Evolutionary conservation across 2,113 vertebrate genomes (phyloP).

Genomic region (Caloenas nicobarica): DNA sequence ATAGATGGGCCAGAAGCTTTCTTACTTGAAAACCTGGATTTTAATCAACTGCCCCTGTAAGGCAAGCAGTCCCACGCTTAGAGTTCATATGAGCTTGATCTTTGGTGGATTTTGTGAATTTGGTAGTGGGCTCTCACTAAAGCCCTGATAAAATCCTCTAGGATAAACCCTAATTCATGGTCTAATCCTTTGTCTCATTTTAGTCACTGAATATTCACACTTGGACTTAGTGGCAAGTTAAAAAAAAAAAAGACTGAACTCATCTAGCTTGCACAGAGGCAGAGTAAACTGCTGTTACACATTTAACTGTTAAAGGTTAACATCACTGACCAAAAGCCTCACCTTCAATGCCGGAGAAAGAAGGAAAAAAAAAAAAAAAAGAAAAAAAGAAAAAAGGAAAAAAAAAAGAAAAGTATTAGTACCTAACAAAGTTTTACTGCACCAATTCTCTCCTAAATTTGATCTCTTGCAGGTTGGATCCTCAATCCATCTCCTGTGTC

Average conservation of each 20-base stretch:
- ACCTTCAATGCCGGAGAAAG: not conserved
- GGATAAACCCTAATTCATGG: not conserved
- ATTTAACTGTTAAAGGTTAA: not conserved
- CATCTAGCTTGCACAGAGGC: not conserved
- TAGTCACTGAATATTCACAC: not conserved
- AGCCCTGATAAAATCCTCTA: not conserved
- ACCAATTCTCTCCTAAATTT: not conserved
- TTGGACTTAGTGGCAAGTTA: not conserved
- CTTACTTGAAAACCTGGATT: not conserved
- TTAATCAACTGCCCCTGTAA: not conserved
- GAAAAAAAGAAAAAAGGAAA: too few species aligned
- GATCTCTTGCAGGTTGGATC: not conserved
- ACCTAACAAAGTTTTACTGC: not conserved
- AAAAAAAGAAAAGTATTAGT: not conserved
- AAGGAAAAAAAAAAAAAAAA: not conserved
- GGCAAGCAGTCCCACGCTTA: not conserved
- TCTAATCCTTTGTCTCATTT: not conserved
- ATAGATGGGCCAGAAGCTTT: not conserved
- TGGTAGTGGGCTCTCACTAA: not conserved
- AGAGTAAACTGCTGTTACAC: not conserved
- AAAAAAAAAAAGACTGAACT: not conserved
- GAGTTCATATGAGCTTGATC: not conserved
- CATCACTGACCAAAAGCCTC: not conserved
- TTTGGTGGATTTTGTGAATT: not conserved
- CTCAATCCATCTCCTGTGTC: conserved; percentile 3